Evolutionary conservation across 2,797 vertebrate genomes (phyloP).

Genomic region (Pipistrellus pipistrellus): DNA sequence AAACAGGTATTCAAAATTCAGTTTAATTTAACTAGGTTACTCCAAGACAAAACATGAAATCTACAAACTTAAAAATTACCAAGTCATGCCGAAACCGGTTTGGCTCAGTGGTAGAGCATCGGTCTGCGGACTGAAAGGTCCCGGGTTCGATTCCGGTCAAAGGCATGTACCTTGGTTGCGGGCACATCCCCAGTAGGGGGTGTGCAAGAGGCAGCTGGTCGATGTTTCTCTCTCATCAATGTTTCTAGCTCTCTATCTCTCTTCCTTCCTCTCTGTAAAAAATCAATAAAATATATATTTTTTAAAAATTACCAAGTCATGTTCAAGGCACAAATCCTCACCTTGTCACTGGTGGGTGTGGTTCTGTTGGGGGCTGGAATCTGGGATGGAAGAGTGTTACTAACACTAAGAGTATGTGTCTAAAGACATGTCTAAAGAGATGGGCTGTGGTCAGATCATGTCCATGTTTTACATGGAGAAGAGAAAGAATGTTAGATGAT

Average conservation of each 20-base stretch:
- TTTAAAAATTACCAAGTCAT: neutral
- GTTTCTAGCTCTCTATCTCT: too few species aligned
- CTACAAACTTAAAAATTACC: neutral
- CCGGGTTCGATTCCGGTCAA: too few species aligned
- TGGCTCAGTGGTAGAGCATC: too few species aligned
- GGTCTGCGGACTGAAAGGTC: too few species aligned
- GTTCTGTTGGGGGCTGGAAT: neutral
- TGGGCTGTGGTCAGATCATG: neutral
- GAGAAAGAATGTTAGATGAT: neutral
- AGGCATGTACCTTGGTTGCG: too few species aligned
- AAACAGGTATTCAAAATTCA: constrained; percentile 41
- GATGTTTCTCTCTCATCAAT: too few species aligned
- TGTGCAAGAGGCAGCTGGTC: too few species aligned
- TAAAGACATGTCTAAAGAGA: neutral
- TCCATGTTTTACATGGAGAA: neutral
- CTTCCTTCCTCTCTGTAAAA: too few species aligned
- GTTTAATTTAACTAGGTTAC: neutral
- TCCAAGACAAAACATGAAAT: neutral
- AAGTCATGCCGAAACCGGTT: neutral
- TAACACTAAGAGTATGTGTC: neutral
- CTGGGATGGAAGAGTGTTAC: neutral
- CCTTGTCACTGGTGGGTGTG: neutral
- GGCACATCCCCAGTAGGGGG: too few species aligned
- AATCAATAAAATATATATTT: too few species aligned
- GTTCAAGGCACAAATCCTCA: neutral